A percentile compares a stretch with the other conserved stretches of the same genome.
These are phyloP conservation scores for Smittia aterrima DNA, from an alignment of 2,888 invertebrate genomes.

Conservation along the genomic window DNA sequence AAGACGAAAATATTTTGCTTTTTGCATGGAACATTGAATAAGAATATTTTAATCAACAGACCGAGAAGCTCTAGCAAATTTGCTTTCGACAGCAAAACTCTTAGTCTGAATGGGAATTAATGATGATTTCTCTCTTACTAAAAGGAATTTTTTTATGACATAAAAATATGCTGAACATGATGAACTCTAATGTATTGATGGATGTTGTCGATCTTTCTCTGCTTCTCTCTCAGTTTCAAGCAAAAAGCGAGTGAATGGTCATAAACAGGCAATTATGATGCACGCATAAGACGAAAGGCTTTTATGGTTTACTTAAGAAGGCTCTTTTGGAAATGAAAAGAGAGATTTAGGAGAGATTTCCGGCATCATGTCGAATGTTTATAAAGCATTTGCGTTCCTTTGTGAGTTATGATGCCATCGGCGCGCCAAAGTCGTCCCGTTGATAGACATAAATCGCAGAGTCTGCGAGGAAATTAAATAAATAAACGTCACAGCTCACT, in stretches of 20 bases:
- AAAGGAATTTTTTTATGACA: too few relatives aligned
- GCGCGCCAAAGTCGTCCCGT: not conserved
- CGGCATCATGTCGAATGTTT: constrained; percentile 26
- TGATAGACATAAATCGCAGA: constrained; percentile 1
- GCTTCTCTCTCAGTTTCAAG: too few relatives aligned
- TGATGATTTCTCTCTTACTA: too few relatives aligned
- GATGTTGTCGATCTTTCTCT: too few relatives aligned
- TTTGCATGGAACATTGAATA: too few relatives aligned
- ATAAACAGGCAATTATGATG: not conserved
- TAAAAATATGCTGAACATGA: too few relatives aligned
- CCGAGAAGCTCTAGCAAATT: too few relatives aligned
- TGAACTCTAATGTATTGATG: too few relatives aligned
- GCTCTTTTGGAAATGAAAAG: constrained; percentile 1
- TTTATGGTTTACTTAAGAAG: not conserved
- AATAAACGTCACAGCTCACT: not conserved
- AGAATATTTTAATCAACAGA: too few relatives aligned
- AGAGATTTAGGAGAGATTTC: constrained; percentile 13
- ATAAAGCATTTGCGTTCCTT: not conserved
- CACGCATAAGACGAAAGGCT: not conserved
- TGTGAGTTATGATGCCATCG: constrained; percentile 26
- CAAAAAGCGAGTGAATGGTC: not conserved
- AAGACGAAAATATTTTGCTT: too few relatives aligned
- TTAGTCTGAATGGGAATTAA: too few relatives aligned
- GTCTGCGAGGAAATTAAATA: constrained; percentile 4
- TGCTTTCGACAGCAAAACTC: too few relatives aligned